Base-by-base conservation (phyloP, 2,797 vertebrate species). In the Sebastiscus tertius region DNA sequence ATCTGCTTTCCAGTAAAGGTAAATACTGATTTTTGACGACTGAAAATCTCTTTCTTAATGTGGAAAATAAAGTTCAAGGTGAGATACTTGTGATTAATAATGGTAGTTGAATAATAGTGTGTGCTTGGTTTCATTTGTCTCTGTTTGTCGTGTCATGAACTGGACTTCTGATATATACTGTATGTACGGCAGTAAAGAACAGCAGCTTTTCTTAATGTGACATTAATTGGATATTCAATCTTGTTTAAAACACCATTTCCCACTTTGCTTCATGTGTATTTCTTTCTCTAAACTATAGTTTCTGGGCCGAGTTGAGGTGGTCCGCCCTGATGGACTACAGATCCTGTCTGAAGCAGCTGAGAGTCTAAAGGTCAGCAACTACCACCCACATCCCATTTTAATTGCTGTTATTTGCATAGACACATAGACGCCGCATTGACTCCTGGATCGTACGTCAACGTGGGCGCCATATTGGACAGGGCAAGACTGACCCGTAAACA, bases 1-100 rank as follows among this genome's bases (percentile, higher is more conserved):
- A 95, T 96, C 81, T 89, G 88, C 24, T 96, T 96, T 55, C 6
- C 69, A 10, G 91, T 95, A 1, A 96, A 95, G 94, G 96, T 96
- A 86, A 88, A 58, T 27, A 33, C 18, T 13, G 7, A 27, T 39
- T n/a, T 24, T 22, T 33, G 1, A 22, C 1, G 6, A n/a, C 55
- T 58, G 4, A 55, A 26, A 5, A 10, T 16, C 27, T 31, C 12
- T 5, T 46, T 60, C 42, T n/a, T n/a, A 64, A 46, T 46, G 6
- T 33, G 16, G 26, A 39, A 33, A 46, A 46, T 33, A 39, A 6
- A 33, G 33, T 11, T 10, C 18, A 14, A 5, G 18, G 6, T 54
- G 13, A 63, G 2, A 22, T 52, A 22, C 6, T 29, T 39, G 66
- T 29, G 20, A 26, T 42, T 42, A 7, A 13, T 49, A 33, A 16